phyloP scores from a whole-genome alignment of 2,113 vertebrate genomes.

The Cheirogaleus medius region DNA sequence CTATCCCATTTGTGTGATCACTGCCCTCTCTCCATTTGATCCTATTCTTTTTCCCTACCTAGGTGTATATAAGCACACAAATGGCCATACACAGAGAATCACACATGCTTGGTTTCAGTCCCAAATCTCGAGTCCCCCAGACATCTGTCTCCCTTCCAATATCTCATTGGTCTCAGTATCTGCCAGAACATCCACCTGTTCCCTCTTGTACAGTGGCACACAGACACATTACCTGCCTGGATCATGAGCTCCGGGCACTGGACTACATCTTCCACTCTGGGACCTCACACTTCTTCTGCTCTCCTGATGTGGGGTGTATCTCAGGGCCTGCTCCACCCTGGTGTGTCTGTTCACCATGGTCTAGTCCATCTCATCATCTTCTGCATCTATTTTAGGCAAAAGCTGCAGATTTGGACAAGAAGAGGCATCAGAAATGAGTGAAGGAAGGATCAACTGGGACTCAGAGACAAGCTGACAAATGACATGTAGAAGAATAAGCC shows the following conservation, averaged over 20 bases:
- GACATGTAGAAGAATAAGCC: not conserved
- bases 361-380: not conserved
- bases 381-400: not conserved
- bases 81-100: not conserved
- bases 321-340: not conserved
- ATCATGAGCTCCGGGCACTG: not conserved
- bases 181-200: not conserved
- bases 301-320: not conserved
- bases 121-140: not conserved
- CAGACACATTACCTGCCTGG: not conserved
- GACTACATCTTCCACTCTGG: not conserved
- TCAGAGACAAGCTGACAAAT: not conserved
- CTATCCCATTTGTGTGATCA: not conserved
- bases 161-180: not conserved
- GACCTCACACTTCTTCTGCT: not conserved
- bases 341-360: not conserved
- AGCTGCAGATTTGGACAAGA: not conserved
- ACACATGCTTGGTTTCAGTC: not conserved
- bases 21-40: not conserved
- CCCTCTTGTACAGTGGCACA: not conserved
- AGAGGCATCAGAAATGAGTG: not conserved
- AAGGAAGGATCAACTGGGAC: not conserved
- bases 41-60: not conserved
- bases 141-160: not conserved
- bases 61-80: not conserved